A percentile compares a stretch with the other conserved stretches of the same genome.
These are phyloP conservation scores for Trichogramma dendrolimi DNA, from an alignment of 2,888 invertebrate genomes.

Conservation along the genomic window DNA sequence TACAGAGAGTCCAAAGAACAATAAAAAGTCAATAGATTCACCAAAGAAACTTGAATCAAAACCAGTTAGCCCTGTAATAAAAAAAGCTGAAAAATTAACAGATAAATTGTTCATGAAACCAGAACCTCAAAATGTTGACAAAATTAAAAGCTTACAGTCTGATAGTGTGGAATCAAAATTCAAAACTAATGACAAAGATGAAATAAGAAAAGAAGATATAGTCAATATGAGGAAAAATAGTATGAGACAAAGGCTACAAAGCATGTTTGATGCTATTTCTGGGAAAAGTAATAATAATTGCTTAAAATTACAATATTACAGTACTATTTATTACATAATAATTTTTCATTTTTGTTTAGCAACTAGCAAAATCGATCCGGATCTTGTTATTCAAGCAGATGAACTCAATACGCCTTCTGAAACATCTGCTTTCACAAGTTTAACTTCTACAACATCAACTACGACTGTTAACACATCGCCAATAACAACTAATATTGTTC, in stretches of 20 bases:
- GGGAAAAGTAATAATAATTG: conserved; percentile 42
- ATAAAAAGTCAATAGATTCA: background rate
- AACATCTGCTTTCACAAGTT: conserved; percentile 31
- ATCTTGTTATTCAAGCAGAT: conserved; percentile 48
- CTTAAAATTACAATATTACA: conserved; percentile 1
- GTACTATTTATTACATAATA: background rate
- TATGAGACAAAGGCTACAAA: conserved; percentile 46
- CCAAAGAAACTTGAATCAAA: background rate
- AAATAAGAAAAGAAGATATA: conserved; percentile 49
- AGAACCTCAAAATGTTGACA: conserved; percentile 45
- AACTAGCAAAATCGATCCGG: conserved; percentile 45
- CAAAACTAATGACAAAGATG: conserved; percentile 42
- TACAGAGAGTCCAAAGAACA: background rate
- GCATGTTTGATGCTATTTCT: conserved; percentile 50
- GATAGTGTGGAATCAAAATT: conserved; percentile 41
- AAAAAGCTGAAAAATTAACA: conserved; percentile 22
- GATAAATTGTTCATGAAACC: conserved; percentile 48
- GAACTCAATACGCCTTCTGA: conserved; percentile 32
- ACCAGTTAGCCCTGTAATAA: background rate
- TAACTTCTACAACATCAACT: conserved; percentile 43
- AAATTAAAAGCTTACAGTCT: conserved; percentile 43
- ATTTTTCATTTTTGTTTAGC: conserved; percentile 26
- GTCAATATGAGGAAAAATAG: conserved; percentile 48
- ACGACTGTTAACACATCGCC: conserved; percentile 46
- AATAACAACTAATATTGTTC: conserved; percentile 42